Percentiles rank a stretch among this genome's conserved stretches.
Evolutionary conservation across 2,888 invertebrate genomes (phyloP).

Genomic region (Chirona hameri): DNA sequence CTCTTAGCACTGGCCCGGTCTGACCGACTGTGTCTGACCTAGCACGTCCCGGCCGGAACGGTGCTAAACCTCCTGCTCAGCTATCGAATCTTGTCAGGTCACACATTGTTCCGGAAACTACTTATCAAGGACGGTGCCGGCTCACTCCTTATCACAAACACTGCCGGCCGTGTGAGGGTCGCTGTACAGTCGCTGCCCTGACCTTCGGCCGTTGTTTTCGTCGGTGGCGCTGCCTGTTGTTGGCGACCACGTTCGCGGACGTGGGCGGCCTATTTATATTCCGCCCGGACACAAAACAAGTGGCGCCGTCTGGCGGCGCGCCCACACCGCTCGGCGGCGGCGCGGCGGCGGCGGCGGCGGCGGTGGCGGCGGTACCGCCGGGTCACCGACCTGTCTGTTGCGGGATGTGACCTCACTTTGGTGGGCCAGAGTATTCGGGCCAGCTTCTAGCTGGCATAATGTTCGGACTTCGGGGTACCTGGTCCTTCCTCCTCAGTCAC

Average conservation of each 20-base stretch:
- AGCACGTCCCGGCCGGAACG: no score
- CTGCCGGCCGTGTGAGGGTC: background rate
- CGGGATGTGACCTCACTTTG: no score
- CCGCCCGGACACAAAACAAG: background rate
- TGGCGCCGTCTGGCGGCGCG: background rate
- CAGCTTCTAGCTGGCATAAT: no score
- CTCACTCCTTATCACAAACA: background rate
- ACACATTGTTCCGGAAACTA: no score
- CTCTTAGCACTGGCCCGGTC: no score
- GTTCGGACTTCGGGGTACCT: no score
- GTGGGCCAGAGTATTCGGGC: no score
- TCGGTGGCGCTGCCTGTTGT: slow-evolving; percentile 5
- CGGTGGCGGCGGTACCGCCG: background rate
- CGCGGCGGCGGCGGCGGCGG: background rate
- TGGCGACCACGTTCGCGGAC: background rate
- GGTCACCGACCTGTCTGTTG: background rate
- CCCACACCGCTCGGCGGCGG: background rate
- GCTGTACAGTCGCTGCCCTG: background rate
- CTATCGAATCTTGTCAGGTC: no score
- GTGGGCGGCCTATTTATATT: slow-evolving; percentile 26
- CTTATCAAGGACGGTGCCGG: no score
- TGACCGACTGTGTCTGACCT: no score
- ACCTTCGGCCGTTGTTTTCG: background rate
- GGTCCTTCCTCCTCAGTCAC: no score
- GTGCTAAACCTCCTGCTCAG: no score